A percentile compares a stretch with the other conserved stretches of the same genome.
Evolutionary conservation across 2,113 vertebrate genomes (phyloP).

Genomic region (Pollimyrus isidori): DNA sequence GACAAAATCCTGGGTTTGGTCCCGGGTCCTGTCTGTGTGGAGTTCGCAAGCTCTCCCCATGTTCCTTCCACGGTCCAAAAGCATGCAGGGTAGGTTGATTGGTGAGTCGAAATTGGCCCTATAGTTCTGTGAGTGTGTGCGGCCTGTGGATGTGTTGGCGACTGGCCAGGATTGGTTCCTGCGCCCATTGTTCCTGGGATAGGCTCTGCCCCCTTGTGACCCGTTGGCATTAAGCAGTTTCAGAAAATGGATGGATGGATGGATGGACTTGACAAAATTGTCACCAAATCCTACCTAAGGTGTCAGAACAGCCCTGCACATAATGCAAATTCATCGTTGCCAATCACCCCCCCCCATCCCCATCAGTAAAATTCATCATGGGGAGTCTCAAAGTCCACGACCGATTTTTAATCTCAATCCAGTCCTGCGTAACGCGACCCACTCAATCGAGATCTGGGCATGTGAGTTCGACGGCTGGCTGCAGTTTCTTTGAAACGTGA

Average conservation of each 20-base stretch:
- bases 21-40: too few species aligned
- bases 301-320: not conserved
- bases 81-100: too few species aligned
- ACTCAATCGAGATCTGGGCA: constrained; percentile 59
- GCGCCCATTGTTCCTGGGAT: too few species aligned
- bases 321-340: not conserved
- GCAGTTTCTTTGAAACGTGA: constrained; percentile 37
- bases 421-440: constrained; percentile 49
- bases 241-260: too few species aligned
- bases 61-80: too few species aligned
- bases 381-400: not conserved
- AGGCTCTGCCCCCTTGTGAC: too few species aligned
- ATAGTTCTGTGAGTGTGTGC: too few species aligned
- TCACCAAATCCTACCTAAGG: not conserved
- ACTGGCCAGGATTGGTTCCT: too few species aligned
- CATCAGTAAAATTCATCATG: constrained; percentile 29
- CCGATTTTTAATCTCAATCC: not conserved
- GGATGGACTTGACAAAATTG: not conserved
- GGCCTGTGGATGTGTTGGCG: too few species aligned
- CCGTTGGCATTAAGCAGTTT: too few species aligned
- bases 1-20: not conserved
- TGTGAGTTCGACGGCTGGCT: constrained; percentile 36
- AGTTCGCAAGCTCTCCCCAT: too few species aligned
- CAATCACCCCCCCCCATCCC: not conserved
- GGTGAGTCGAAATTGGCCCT: too few species aligned